Percentiles rank a stretch among this genome's conserved stretches.
Evolutionary conservation across 35 echinoderm and acorn worm genomes (phyloP).

Genomic region (Lytechinus variegatus): DNA sequence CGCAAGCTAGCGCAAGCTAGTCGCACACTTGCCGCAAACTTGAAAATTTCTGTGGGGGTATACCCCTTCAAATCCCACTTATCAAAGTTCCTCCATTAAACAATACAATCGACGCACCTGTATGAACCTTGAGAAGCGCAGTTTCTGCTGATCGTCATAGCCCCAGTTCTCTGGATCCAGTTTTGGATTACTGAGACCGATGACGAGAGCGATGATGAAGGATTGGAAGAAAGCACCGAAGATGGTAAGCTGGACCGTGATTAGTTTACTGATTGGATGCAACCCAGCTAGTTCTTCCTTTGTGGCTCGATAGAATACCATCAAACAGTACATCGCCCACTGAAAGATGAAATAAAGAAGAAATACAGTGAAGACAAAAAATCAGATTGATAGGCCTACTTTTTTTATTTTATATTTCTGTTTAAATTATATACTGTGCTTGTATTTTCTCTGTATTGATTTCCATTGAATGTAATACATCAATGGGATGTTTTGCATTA

Average conservation of each 20-base stretch:
- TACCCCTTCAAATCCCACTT: too few species aligned
- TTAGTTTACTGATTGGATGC: slow-evolving; percentile 57
- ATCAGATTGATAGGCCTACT: too few species aligned
- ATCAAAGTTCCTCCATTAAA: not conserved
- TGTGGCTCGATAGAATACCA: slow-evolving; percentile 75
- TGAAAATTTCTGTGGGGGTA: too few species aligned
- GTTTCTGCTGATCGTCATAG: not conserved
- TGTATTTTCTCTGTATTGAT: too few species aligned
- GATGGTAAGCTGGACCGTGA: slow-evolving; percentile 67
- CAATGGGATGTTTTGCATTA: too few species aligned
- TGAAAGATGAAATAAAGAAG: not conserved
- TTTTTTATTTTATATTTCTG: too few species aligned
- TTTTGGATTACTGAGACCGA: not conserved
- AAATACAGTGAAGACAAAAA: too few species aligned
- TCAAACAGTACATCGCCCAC: slow-evolving; percentile 89
- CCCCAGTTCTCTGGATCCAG: slow-evolving; percentile 31
- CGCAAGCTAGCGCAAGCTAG: too few species aligned
- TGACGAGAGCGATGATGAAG: slow-evolving; percentile 61
- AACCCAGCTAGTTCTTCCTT: slow-evolving; percentile 68
- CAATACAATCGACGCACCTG: not conserved
- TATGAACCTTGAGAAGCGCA: slow-evolving; percentile 1
- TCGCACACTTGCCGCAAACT: too few species aligned
- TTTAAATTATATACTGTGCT: too few species aligned
- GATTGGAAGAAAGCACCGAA: slow-evolving; percentile 83
- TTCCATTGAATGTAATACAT: too few species aligned